Percentiles rank a stretch among this genome's conserved stretches.
Evolutionary conservation across 2,797 vertebrate species (phyloP).

Genomic region (Pristis pectinata): DNA sequence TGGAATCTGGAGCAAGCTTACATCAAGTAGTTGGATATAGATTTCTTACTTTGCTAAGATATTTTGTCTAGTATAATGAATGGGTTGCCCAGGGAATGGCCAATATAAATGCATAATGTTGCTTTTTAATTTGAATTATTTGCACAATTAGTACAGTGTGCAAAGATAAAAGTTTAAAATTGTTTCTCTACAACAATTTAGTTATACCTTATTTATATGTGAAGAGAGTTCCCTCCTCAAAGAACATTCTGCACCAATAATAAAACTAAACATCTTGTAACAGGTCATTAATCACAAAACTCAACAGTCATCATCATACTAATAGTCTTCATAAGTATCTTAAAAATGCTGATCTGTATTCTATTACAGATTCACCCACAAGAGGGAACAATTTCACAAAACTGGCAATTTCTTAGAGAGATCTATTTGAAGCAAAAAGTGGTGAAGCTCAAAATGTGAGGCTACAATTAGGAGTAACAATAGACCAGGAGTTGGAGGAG

Average conservation of each 20-base stretch:
- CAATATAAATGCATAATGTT: neutral
- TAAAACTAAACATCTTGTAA: neutral
- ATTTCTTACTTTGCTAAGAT: neutral
- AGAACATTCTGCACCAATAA: neutral
- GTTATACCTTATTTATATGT: neutral
- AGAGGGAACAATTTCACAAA: constrained; percentile 35
- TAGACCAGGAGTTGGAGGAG: neutral
- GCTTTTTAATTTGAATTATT: neutral
- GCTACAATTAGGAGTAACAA: neutral
- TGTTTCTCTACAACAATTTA: neutral
- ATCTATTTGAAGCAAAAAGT: neutral
- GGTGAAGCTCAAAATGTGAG: neutral
- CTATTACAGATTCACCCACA: constrained; percentile 35
- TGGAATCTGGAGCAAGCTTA: neutral
- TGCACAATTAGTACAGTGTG: neutral
- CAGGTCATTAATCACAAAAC: neutral
- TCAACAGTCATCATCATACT: too few species aligned
- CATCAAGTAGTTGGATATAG: neutral
- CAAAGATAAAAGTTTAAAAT: neutral
- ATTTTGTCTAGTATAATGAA: neutral
- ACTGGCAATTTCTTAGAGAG: constrained; percentile 15
- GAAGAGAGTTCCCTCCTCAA: neutral
- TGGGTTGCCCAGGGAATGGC: neutral
- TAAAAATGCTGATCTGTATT: neutral
- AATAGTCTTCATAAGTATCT: neutral